phyloP scores from a whole-genome alignment of 2,797 vertebrate species.

The Brachymystax lenok region DNA sequence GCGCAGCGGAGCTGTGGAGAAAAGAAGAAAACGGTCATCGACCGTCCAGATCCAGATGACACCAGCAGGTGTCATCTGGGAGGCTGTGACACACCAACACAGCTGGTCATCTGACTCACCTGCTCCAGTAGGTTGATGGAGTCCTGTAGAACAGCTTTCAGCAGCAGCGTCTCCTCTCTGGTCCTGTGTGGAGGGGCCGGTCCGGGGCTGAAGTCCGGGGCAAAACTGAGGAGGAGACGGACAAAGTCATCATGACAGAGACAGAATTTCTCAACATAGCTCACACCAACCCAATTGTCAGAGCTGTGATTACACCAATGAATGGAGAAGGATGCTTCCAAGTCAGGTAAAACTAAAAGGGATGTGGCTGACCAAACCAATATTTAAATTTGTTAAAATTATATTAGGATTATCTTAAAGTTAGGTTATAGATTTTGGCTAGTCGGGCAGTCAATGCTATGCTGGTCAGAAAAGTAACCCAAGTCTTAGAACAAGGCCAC shows the following conservation, averaged over 20 bases:
- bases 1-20: conserved; percentile 88
- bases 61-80: background rate
- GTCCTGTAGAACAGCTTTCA: conserved; percentile 88
- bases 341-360: too few species aligned
- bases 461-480: conserved; percentile 55
- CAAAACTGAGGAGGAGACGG: conserved; percentile 70
- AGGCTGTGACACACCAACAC: background rate
- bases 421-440: too few species aligned
- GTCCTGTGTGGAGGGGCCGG: conserved; percentile 63
- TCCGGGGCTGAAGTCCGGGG: conserved; percentile 70
- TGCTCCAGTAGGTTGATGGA: conserved; percentile 93
- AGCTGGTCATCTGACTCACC: conserved; percentile 64
- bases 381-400: too few species aligned
- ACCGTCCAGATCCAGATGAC: background rate
- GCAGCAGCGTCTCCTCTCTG: conserved; percentile 70
- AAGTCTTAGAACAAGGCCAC: too few species aligned
- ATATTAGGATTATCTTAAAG: too few species aligned
- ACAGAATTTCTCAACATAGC: background rate
- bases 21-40: conserved; percentile 21
- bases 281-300: background rate
- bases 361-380: background rate
- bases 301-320: background rate
- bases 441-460: conserved; percentile 20
- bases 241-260: background rate
- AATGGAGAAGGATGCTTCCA: background rate